These are phyloP conservation scores for Acanthosepion lycidas DNA, from an alignment of 2,888 invertebrate genomes.

Conservation along the genomic window DNA sequence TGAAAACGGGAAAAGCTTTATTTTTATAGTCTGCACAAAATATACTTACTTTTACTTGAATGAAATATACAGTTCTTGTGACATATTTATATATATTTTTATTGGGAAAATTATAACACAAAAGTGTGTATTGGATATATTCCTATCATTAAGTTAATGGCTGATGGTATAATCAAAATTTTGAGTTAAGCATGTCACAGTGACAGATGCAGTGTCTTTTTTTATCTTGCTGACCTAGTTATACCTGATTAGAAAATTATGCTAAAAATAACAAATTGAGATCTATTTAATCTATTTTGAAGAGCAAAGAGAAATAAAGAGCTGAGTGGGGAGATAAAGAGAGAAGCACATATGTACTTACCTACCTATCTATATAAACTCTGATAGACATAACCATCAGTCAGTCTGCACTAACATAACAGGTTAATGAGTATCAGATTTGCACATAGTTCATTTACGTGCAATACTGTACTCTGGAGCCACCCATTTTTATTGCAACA, in stretches of 20 bases:
- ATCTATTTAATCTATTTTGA: not conserved
- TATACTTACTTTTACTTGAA: too few relatives aligned
- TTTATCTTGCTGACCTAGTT: not conserved
- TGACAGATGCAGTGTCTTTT: not conserved
- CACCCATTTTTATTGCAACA: too few relatives aligned
- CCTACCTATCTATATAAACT: not conserved
- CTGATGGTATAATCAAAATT: not conserved
- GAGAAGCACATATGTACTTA: not conserved
- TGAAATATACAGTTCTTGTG: too few relatives aligned
- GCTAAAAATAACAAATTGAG: not conserved
- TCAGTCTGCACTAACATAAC: not conserved
- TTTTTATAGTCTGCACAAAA: too few relatives aligned
- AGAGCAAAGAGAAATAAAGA: not conserved
- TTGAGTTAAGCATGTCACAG: not conserved
- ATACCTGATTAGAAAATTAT: not conserved
- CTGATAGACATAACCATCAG: not conserved
- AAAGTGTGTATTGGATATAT: too few relatives aligned
- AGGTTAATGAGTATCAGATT: not conserved
- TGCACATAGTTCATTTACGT: not conserved
- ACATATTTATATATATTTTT: too few relatives aligned
- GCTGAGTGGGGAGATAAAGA: not conserved
- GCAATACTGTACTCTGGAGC: too few relatives aligned
- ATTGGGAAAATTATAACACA: too few relatives aligned
- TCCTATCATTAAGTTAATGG: not conserved
- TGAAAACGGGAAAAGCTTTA: too few relatives aligned